phyloP scores from a whole-genome alignment of 2,888 invertebrate genomes.

The Pharmacophagus antenor region DNA sequence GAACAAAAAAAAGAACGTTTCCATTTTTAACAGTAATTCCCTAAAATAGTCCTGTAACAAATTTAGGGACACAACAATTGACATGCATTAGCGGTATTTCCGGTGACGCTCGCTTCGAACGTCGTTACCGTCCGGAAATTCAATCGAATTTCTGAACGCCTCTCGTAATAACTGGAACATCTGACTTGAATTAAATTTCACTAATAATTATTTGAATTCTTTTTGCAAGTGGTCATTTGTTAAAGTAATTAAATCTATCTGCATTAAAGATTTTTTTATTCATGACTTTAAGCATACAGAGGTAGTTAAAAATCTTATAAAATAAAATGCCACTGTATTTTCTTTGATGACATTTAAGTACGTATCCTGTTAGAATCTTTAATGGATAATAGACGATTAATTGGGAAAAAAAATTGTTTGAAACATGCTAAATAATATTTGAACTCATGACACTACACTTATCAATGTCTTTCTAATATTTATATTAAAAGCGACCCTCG shows the following conservation, averaged over 20 bases:
- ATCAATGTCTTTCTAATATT: neutral
- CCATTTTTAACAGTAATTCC: conserved; percentile 6
- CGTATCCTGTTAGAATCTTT: too few species aligned
- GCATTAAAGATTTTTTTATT: neutral
- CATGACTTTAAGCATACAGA: too few species aligned
- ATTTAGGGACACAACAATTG: conserved; percentile 73
- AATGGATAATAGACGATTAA: too few species aligned
- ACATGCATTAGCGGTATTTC: conserved; percentile 77
- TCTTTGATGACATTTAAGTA: too few species aligned
- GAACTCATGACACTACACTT: neutral
- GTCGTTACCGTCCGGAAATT: conserved; percentile 75
- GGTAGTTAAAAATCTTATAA: too few species aligned
- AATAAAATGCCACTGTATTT: too few species aligned
- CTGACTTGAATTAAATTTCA: conserved; percentile 39
- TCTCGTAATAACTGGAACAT: conserved; percentile 42
- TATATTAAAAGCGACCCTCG: neutral
- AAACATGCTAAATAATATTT: too few species aligned
- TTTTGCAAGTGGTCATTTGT: neutral
- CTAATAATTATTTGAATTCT: conserved; percentile 7
- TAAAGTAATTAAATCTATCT: neutral
- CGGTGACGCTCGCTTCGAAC: conserved; percentile 61
- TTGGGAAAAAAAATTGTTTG: too few species aligned
- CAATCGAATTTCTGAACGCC: conserved; percentile 64
- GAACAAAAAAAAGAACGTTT: neutral
- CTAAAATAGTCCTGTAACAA: conserved; percentile 39